Conservation (phyloP, 2,113 vertebrate genomes). For the Meleagris gallopavo region DNA sequence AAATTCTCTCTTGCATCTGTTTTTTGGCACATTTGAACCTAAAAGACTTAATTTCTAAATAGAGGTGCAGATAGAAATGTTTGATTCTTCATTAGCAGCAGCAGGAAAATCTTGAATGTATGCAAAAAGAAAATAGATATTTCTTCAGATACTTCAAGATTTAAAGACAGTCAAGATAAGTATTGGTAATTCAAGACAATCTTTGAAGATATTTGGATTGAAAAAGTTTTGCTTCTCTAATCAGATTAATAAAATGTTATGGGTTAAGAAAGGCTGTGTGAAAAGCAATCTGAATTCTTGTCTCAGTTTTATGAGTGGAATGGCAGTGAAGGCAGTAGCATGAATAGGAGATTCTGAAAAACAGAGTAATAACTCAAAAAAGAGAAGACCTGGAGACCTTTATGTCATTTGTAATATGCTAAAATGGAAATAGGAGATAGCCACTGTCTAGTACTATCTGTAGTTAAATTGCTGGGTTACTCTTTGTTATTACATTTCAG, state of each 20-base stretch:
- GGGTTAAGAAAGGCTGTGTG: background rate
- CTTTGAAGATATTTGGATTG: background rate
- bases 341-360: background rate
- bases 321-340: background rate
- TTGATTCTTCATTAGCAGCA: background rate
- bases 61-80: background rate
- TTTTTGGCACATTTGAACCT: background rate
- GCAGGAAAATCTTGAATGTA: background rate
- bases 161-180: background rate
- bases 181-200: background rate
- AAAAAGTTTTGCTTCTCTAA: conserved; percentile 6
- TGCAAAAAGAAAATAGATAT: background rate
- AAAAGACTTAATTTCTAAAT: background rate
- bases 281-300: background rate
- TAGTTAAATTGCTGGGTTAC: conserved; percentile 18
- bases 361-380: conserved; percentile 13
- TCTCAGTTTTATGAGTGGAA: background rate
- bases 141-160: background rate
- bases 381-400: background rate
- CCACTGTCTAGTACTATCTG: background rate
- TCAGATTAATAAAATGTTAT: background rate
- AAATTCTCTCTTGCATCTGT: background rate
- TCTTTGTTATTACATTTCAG: conserved; percentile 29
- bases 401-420: background rate
- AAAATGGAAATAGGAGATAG: conserved; percentile 30